Base-by-base conservation (phyloP, 2,888 invertebrate species). In the Atethmia centrago region DNA sequence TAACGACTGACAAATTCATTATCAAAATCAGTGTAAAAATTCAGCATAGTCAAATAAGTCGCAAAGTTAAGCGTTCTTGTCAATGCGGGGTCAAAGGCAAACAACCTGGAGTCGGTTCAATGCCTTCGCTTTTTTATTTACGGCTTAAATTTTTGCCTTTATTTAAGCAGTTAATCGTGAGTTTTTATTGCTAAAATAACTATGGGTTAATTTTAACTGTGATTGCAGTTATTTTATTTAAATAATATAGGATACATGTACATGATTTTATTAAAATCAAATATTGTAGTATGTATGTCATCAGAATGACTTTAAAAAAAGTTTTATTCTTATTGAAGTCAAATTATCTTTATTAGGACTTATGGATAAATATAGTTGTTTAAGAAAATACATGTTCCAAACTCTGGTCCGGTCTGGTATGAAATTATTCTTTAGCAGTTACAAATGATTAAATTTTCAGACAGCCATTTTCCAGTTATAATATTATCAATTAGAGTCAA, bases 71-170 rank as follows among this genome's bases (percentile, higher is more conserved):
- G 65, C 82, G 85, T 25, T 79, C 80, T 83, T 87, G 88, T 87
- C 87, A 88, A 85, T 71, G 83, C 74, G 86, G 86, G 90, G 90
- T 92, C 88, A 90, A 87, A 91, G 92, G 91, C 87, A 84, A 92
- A 91, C 75, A 91, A 91, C 91, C 90, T 87, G 75, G 74, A 71
- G 85, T 87, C 77, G 68, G 90, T 89, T 89, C 87, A 88, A 85
- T 88, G 92, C 89, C 91, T 89, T 89, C 82, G 62, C 79, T 88
- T 88, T 87, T 86, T 89, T 85, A 85, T 83, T 79, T 69, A 75
- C 88, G 71, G 80, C 78, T 81, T 82, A 78, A 81, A 82, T 82
- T 82, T 82, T 77, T 74, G 72, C 77, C 72, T 82, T 79, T 56
- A 77, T 73, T 79, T 80, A 74, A 79, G 78, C 66, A 69, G 81